These are phyloP conservation scores for Diarsia rubi DNA, from an alignment of 2,888 invertebrate species.

Conservation along the genomic window DNA sequence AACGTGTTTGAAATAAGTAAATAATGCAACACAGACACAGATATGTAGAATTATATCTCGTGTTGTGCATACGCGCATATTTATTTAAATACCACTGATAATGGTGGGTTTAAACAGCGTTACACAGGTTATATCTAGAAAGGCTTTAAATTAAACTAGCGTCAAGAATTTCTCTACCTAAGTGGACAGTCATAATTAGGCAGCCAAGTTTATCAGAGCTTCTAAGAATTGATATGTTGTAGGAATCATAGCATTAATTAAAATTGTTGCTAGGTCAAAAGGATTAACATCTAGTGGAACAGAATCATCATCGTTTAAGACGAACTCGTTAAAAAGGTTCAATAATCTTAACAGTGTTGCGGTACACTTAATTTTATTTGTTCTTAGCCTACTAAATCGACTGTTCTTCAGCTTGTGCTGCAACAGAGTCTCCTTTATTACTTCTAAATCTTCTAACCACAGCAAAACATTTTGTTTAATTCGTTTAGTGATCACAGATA, in stretches of 20 bases:
- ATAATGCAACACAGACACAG: constrained; percentile 7
- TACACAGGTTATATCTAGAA: background rate
- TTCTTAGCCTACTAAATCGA: background rate
- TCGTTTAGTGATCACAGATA: background rate
- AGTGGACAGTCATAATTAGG: background rate
- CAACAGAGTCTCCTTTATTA: background rate
- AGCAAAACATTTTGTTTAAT: background rate
- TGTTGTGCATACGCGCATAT: background rate
- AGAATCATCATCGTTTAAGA: background rate
- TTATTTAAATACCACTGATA: background rate
- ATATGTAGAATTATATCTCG: constrained; percentile 7
- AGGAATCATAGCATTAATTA: background rate
- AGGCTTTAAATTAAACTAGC: background rate
- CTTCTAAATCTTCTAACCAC: background rate
- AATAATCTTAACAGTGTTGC: too few species aligned
- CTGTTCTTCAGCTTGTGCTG: background rate
- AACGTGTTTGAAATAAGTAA: constrained; percentile 47
- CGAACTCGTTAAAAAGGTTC: background rate
- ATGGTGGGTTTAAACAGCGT: too few species aligned
- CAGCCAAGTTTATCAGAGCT: background rate
- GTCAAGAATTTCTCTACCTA: background rate
- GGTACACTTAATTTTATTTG: background rate
- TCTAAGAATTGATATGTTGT: background rate
- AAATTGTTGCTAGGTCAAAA: background rate
- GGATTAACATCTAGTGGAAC: background rate